phyloP scores from a whole-genome alignment of 53 echinoderm and acorn worm species.

The Echinarachnius parma region DNA sequence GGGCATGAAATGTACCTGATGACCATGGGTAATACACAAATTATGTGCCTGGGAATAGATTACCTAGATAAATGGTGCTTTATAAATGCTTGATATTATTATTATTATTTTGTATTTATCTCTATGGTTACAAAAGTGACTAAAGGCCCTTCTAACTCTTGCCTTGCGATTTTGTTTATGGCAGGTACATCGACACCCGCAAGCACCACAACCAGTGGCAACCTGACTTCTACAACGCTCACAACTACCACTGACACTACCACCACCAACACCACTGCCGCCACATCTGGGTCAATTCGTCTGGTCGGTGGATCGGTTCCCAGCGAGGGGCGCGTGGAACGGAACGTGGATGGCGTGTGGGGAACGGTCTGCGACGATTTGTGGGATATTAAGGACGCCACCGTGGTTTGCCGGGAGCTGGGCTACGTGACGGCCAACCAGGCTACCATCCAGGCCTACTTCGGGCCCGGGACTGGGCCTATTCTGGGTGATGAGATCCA shows the following conservation, averaged over 20 bases:
- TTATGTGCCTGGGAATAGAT: too few relatives aligned
- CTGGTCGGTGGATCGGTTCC: conserved; percentile 39
- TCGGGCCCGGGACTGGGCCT: conserved; percentile 50
- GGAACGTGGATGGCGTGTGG: conserved; percentile 46
- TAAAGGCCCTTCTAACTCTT: too few relatives aligned
- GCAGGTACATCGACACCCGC: too few relatives aligned
- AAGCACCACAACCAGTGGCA: conserved; percentile 3
- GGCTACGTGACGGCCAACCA: conserved; percentile 37
- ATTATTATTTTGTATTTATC: too few relatives aligned
- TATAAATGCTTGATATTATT: too few relatives aligned
- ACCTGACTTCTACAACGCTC: too few relatives aligned
- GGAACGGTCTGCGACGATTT: conserved; percentile 58
- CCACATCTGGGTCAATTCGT: conserved; percentile 13
- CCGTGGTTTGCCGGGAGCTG: conserved; percentile 41
- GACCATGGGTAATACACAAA: too few relatives aligned
- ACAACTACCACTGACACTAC: background rate
- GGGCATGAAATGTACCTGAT: too few relatives aligned
- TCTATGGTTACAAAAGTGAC: too few relatives aligned
- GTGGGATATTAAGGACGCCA: conserved; percentile 52
- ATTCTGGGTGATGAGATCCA: conserved; percentile 44
- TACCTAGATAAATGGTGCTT: too few relatives aligned
- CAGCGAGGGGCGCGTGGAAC: conserved; percentile 62
- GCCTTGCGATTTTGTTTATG: too few relatives aligned
- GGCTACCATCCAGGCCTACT: conserved; percentile 23
- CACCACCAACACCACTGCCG: background rate